Evolutionary conservation across 2,888 invertebrate genomes (phyloP).

Genomic region (Limnephilus rhombicus): DNA sequence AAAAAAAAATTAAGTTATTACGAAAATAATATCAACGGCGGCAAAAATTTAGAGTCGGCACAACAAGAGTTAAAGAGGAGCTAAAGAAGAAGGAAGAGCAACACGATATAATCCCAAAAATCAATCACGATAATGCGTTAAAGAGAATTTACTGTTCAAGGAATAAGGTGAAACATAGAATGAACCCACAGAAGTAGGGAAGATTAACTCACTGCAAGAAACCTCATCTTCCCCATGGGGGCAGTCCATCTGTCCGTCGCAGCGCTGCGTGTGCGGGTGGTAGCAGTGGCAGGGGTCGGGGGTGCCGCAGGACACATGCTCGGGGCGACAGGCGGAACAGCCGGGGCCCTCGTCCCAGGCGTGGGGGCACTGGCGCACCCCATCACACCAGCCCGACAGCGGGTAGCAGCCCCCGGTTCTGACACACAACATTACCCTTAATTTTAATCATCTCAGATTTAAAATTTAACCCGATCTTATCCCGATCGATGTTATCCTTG

Average conservation of each 20-base stretch:
- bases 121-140: too few species aligned
- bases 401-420: slow-evolving; percentile 63
- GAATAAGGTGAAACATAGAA: too few species aligned
- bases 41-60: too few species aligned
- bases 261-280: slow-evolving; percentile 56
- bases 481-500: too few species aligned
- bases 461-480: neutral
- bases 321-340: slow-evolving; percentile 56
- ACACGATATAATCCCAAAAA: too few species aligned
- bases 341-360: slow-evolving; percentile 63
- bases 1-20: too few species aligned
- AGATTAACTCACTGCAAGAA: slow-evolving; percentile 57
- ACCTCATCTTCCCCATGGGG: slow-evolving; percentile 62
- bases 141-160: too few species aligned
- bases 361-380: slow-evolving; percentile 54
- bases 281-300: slow-evolving; percentile 61
- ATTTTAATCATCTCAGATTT: neutral
- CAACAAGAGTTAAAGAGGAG: too few species aligned
- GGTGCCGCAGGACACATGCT: slow-evolving; percentile 57
- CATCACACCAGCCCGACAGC: slow-evolving; percentile 58
- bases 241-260: slow-evolving; percentile 64
- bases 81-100: too few species aligned
- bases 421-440: neutral
- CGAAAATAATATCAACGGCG: too few species aligned
- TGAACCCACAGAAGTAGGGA: neutral